Evolutionary conservation across 2,888 invertebrate species (phyloP), one percentile per base, ranked within the genome.

Genomic region (Syrphus vitripennis): DNA sequence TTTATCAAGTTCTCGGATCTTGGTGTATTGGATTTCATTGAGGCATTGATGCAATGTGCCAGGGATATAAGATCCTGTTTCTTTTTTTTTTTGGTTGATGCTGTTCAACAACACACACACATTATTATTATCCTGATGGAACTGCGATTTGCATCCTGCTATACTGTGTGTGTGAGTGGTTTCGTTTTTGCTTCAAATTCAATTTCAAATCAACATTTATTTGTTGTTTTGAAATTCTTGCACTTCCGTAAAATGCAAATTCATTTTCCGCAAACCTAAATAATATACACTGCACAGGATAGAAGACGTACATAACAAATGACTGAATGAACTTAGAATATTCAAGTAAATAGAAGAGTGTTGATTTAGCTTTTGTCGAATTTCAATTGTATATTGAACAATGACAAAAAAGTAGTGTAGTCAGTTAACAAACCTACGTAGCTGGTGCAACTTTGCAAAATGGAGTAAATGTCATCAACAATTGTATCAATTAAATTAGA

Each of bases 211-310:
- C 84, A 84, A 40, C 71, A 67, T 81, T n/a, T 67, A 67, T 67
- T 80, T 81, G 80, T 80, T 84, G 72, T 75, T 79, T 75, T 67
- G 75, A 71, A 84, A 80, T 75, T 59, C 75, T 76, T 67, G 75
- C 63, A 79, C 79, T 83, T 79, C 74, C 75, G 74, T 65, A 65
- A 80, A 76, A 84, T 84, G 80, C 59, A 84, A 80, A 84, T 84
- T 34, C 55, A 55, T 72, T 61, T 78, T 74, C 63, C 59, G 29
- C 42, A 63, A 65, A 53, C n/a, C 59, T 72, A 42, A 61, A 42
- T 71, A 40, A 14, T 37, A 37, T 40, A 4, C n/a, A 14, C 3
- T 19, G n/a, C 12, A 50, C 3, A 24, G 24, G 37, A 24, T 24
- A 5, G 26, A n/a, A n/a, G 4, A 6, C 16, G 19, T 3, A 12